Evolutionary conservation across 2,888 invertebrate species (phyloP), one percentile per base, ranked within the genome.

Genomic region (Ophraella communa): DNA sequence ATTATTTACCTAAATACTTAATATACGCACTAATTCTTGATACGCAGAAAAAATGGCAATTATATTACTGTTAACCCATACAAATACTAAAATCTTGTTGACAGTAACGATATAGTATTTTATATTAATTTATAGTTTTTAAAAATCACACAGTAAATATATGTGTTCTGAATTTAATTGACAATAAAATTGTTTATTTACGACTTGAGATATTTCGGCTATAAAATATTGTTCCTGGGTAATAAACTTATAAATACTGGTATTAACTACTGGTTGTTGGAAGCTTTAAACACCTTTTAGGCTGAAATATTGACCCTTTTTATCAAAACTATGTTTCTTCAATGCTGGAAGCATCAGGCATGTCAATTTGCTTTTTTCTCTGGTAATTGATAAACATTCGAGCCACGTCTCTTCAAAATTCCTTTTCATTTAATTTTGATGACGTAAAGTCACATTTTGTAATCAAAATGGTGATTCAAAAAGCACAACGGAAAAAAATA

Each of bases 21-120:
- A 47, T 47, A 11, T 47, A 47, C 47, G 47, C 47, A 18, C 21
- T 8, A n/a, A 17, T 23, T 47, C 23, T 11, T 47, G 11, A 47
- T 47, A 21, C 20, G 21, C 47, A 23, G 4, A 47, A 47, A 23
- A 45, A 24, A 39, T 39, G 2, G 0, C n/a, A 39, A 14, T 42
- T 42, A n/a, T n/a, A n/a, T 42, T 47, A 47, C 47, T n/a, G 47
- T 47, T 47, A 42, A 10, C n/a, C 23, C 47, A 21, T 10, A 5
- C n/a, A 10, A 33, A 45, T 47, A 20, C 33, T 30, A 47, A 44
- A 27, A 17, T 23, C 18, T 23, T 11, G 18, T 4, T 11, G 58
- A 59, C 58, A 59, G 51, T 59, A 59, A 59, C 20, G 58, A 59
- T 51, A 39, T 17, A 23, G 33, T 59, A 59, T 51, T 21, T 59